Percentiles rank a stretch among this genome's conserved stretches.
phyloP scores from a whole-genome alignment of 2,797 vertebrate genomes.

The Antrozous pallidus region DNA sequence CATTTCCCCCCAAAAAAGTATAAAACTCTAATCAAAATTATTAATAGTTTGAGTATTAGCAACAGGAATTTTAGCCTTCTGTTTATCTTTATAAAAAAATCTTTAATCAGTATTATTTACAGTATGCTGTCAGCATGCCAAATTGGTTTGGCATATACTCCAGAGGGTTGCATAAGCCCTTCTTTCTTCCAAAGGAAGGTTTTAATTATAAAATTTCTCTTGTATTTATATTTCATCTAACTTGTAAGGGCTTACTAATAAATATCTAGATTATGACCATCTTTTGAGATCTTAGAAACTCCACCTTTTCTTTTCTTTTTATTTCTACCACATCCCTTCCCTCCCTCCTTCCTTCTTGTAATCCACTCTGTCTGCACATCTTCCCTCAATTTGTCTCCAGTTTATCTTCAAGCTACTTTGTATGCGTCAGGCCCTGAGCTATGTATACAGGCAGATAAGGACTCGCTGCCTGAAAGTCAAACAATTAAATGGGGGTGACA shows the following conservation, averaged over 20 bases:
- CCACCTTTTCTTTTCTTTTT: neutral
- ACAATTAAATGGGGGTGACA: neutral
- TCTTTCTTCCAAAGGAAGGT: constrained; percentile 36
- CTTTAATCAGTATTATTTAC: constrained; percentile 49
- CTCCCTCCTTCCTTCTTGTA: neutral
- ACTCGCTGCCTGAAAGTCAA: neutral
- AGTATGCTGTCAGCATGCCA: constrained; percentile 17
- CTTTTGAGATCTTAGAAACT: neutral
- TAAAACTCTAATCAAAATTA: constrained; percentile 44
- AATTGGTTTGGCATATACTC: constrained; percentile 24
- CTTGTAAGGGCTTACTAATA: neutral
- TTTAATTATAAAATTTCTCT: constrained; percentile 48
- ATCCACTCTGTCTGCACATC: neutral
- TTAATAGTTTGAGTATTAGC: constrained; percentile 1
- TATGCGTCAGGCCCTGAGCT: neutral
- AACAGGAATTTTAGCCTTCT: constrained; percentile 45
- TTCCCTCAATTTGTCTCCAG: neutral
- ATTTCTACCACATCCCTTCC: neutral
- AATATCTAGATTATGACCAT: neutral
- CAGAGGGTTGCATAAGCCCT: constrained; percentile 9
- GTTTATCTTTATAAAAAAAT: constrained; percentile 58
- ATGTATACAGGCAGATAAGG: neutral
- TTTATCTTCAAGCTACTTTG: neutral
- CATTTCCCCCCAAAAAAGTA: neutral
- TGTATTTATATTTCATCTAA: neutral